phyloP scores from a whole-genome alignment of 1,140 invertebrate species.

The Zophobas atratus region DNA sequence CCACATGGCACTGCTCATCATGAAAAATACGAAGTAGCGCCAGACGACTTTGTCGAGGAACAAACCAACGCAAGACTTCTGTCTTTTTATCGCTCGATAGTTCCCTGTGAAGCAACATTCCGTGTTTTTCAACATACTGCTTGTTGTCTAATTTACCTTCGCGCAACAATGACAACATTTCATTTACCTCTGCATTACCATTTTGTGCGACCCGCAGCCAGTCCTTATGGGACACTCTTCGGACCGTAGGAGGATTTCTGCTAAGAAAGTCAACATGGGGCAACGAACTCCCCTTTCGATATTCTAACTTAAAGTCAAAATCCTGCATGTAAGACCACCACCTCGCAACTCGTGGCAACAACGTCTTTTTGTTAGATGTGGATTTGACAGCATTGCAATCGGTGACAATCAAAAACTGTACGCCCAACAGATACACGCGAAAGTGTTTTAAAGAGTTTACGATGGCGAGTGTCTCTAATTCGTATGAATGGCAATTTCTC shows the following conservation, averaged over 20 bases:
- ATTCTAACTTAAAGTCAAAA: too few species aligned
- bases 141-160: slow-evolving; percentile 7
- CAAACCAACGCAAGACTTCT: neutral
- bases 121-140: neutral
- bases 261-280: slow-evolving; percentile 39
- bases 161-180: neutral
- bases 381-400: too few species aligned
- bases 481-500: slow-evolving; percentile 51
- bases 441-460: slow-evolving; percentile 27
- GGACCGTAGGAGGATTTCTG: neutral
- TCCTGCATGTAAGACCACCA: too few species aligned
- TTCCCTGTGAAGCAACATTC: neutral
- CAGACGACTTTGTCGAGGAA: neutral
- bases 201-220: neutral
- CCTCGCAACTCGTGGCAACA: too few species aligned
- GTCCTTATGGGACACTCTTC: too few species aligned
- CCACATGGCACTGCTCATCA: neutral
- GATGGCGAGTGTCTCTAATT: slow-evolving; percentile 49
- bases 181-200: neutral
- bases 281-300: too few species aligned
- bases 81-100: neutral
- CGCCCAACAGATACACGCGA: too few species aligned
- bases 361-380: too few species aligned
- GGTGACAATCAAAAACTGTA: too few species aligned
- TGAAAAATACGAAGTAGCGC: neutral